These are phyloP conservation scores for Lophius americanus DNA, from an alignment of 2,797 vertebrate species.

Conservation along the genomic window DNA sequence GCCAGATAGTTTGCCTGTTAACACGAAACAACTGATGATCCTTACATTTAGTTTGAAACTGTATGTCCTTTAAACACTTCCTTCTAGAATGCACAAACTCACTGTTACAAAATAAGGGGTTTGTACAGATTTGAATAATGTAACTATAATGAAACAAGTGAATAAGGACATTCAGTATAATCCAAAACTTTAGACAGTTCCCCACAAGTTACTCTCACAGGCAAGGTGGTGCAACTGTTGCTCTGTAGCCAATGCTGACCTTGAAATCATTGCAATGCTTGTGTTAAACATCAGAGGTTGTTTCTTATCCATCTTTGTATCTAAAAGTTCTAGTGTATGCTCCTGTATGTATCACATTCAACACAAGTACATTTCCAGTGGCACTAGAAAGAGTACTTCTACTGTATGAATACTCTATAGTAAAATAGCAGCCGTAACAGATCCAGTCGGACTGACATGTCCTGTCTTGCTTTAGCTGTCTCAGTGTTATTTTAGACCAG, in stretches of 20 bases:
- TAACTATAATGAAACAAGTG: not conserved
- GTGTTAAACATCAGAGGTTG: not conserved
- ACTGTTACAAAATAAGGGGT: not conserved
- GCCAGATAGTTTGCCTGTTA: constrained; percentile 5
- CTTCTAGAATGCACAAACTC: not conserved
- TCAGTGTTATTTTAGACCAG: constrained; percentile 48
- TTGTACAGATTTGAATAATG: constrained; percentile 1
- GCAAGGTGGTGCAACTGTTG: not conserved
- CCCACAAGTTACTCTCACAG: not conserved
- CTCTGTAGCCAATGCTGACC: not conserved
- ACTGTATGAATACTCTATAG: constrained; percentile 17
- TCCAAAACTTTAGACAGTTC: not conserved
- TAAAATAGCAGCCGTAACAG: constrained; percentile 30
- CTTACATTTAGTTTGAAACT: constrained; percentile 5
- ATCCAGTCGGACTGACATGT: constrained; percentile 50
- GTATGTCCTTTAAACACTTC: not conserved
- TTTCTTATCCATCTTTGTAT: not conserved
- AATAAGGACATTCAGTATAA: not conserved
- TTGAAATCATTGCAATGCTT: not conserved
- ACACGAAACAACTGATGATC: constrained; percentile 20
- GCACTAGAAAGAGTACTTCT: constrained; percentile 7
- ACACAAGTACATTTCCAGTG: constrained; percentile 11
- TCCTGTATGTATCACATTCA: not conserved
- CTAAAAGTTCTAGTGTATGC: not conserved
- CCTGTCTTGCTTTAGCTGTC: constrained; percentile 46